Conservation (phyloP, 2,888 invertebrate species). For the Smittia sp. region DNA sequence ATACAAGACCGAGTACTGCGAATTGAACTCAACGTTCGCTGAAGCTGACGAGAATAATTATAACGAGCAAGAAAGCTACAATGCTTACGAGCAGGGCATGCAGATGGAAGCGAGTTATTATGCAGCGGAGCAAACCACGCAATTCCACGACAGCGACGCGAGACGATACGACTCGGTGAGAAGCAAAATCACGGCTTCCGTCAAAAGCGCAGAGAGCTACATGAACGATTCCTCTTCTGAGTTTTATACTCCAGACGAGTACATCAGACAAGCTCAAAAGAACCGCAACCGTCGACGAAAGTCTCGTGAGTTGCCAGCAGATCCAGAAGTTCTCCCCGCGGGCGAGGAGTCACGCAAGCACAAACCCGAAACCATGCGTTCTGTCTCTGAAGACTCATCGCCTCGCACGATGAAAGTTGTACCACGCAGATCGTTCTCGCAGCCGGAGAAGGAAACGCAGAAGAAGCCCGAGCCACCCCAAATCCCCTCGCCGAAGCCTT, state of each 20-base stretch:
- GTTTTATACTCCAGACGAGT: conserved; percentile 44
- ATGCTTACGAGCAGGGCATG: not conserved
- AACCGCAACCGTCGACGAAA: conserved; percentile 44
- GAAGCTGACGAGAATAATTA: conserved; percentile 40
- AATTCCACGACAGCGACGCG: not conserved
- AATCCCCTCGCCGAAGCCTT: conserved; percentile 51
- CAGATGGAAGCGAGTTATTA: conserved; percentile 22
- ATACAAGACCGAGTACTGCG: conserved; percentile 37
- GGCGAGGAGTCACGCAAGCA: conserved; percentile 44
- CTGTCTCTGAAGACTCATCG: conserved; percentile 52
- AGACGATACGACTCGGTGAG: not conserved
- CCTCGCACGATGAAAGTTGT: conserved; percentile 49
- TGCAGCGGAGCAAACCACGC: conserved; percentile 2
- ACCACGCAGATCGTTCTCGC: conserved; percentile 52
- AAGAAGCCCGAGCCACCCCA: conserved; percentile 48
- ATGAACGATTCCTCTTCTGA: conserved; percentile 42
- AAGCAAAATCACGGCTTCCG: not conserved
- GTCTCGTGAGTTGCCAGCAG: conserved; percentile 43
- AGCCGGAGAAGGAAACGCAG: conserved; percentile 52
- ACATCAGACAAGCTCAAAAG: conserved; percentile 42
- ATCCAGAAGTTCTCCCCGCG: conserved; percentile 42
- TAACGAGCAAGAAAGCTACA: conserved; percentile 28
- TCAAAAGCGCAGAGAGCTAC: conserved; percentile 44
- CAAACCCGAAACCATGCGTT: conserved; percentile 52
- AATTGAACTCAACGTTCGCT: conserved; percentile 35